Evolutionary conservation across 2,113 vertebrate species (phyloP).

Genomic region (Chionodraco myersi): DNA sequence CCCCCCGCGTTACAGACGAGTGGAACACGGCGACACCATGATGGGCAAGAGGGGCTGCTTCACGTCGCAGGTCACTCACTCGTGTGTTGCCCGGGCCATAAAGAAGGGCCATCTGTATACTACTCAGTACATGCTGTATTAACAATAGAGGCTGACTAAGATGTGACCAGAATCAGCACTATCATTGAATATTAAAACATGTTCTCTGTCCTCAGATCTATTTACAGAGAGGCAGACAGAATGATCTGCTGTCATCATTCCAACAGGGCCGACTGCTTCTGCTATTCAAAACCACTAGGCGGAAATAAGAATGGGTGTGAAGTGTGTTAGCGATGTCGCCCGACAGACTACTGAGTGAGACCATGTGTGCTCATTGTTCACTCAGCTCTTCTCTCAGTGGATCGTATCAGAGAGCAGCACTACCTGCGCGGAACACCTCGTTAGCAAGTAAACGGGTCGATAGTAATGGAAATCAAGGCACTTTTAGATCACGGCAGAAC

Average conservation of each 20-base stretch:
- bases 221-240: not conserved
- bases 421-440: not conserved
- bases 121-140: not conserved
- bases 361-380: not conserved
- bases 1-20: not conserved
- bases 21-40: not conserved
- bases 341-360: not conserved
- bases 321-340: not conserved
- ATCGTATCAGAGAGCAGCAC: slow-evolving; percentile 6
- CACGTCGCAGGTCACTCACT: too few relatives aligned
- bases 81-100: not conserved
- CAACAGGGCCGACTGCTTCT: not conserved
- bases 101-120: not conserved
- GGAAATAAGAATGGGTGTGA: slow-evolving; percentile 1
- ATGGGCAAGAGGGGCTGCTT: not conserved
- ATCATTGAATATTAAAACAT: not conserved
- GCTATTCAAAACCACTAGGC: not conserved
- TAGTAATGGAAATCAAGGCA: slow-evolving; percentile 16
- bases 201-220: not conserved
- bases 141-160: not conserved
- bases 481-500: slow-evolving; percentile 13
- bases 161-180: not conserved
- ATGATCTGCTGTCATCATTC: not conserved
- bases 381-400: not conserved
- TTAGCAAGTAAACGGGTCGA: not conserved